Evolutionary conservation across 2,113 vertebrate species (phyloP).

Genomic region (Nothobranchius furzeri): DNA sequence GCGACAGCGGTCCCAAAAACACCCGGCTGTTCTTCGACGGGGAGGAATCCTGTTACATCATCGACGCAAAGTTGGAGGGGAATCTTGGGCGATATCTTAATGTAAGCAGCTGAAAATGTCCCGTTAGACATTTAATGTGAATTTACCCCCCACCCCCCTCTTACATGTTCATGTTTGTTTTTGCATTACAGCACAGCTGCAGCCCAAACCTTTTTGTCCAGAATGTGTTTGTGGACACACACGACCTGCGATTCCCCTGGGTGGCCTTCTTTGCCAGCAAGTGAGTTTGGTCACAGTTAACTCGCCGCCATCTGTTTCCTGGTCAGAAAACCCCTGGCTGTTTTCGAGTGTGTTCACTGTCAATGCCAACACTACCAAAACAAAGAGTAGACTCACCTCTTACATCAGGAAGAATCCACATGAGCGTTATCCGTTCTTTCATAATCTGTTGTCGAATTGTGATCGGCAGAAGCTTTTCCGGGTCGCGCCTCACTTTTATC

Average conservation of each 20-base stretch:
- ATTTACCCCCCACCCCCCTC: not conserved
- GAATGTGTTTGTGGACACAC: conserved; percentile 98
- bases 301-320: too few species aligned
- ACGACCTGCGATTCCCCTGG: conserved; percentile 97
- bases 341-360: too few species aligned
- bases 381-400: too few species aligned
- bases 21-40: conserved; percentile 95
- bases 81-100: conserved; percentile 98
- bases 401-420: too few species aligned
- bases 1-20: conserved; percentile 80
- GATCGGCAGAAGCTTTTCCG: too few species aligned
- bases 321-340: too few species aligned
- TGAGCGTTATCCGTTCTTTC: too few species aligned
- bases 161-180: not conserved
- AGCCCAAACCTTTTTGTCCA: conserved; percentile 98
- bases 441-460: too few species aligned
- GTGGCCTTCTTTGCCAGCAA: conserved; percentile 99
- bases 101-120: conserved; percentile 71
- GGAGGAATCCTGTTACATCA: conserved; percentile 97
- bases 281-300: conserved; percentile 72
- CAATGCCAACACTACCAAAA: too few species aligned
- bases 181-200: conserved; percentile 88
- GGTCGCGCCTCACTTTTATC: too few species aligned
- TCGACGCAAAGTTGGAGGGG: conserved; percentile 95
- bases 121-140: too few species aligned